A percentile compares a stretch with the other conserved stretches of the same genome.
These are phyloP conservation scores for Fragum sueziense DNA, from an alignment of 2,888 invertebrate species.

Conservation along the genomic window DNA sequence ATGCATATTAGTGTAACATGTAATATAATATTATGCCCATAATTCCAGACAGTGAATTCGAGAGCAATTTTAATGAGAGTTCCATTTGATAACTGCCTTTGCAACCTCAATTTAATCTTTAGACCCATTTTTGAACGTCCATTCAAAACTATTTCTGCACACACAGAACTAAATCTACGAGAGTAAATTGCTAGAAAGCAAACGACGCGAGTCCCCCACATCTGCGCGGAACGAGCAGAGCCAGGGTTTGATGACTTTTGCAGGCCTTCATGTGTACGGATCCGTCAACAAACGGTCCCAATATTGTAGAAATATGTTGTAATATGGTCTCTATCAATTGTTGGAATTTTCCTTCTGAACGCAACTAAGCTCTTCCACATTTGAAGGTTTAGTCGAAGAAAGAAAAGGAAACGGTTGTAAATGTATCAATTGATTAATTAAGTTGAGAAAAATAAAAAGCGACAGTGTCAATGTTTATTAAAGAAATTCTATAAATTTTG, in stretches of 20 bases:
- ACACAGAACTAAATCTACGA: constrained; percentile 4
- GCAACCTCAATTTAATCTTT: too few species aligned
- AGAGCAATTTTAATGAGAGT: too few species aligned
- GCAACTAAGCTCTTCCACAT: not conserved
- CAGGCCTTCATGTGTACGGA: constrained; percentile 47
- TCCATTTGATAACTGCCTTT: too few species aligned
- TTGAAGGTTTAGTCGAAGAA: too few species aligned
- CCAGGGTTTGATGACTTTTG: constrained; percentile 36
- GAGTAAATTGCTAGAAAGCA: constrained; percentile 36
- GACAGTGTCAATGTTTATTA: too few species aligned
- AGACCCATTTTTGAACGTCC: not conserved
- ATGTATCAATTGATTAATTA: too few species aligned
- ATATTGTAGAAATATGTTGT: constrained; percentile 39
- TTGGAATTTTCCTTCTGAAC: constrained; percentile 14
- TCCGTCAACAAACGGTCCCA: constrained; percentile 41
- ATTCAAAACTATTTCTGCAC: not conserved
- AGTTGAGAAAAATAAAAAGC: too few species aligned
- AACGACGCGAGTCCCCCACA: constrained; percentile 50
- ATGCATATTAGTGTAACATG: too few species aligned
- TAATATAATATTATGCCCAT: too few species aligned
- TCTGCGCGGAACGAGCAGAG: constrained; percentile 42
- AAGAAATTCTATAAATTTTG: too few species aligned
- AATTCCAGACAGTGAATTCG: too few species aligned
- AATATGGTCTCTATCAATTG: constrained; percentile 25
- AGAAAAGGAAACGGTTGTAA: too few species aligned